phyloP scores from a whole-genome alignment of 2,888 invertebrate genomes.

The Lingula anatina region DNA sequence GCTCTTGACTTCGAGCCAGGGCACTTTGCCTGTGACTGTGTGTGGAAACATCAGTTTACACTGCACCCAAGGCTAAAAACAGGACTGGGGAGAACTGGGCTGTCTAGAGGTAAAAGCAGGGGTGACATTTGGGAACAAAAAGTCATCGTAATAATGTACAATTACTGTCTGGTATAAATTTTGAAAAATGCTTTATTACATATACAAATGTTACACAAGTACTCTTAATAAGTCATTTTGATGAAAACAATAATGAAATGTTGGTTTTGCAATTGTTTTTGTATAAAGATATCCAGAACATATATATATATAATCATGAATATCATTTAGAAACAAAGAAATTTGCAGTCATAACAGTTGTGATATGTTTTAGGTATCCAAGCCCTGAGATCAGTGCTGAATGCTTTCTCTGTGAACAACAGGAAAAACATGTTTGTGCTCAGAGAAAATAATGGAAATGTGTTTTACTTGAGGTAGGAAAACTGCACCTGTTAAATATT shows the following conservation, averaged over 20 bases:
- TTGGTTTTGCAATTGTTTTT: no score
- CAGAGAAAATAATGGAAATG: slow-evolving; percentile 56
- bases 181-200: no score
- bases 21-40: slow-evolving; percentile 68
- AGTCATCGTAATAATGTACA: no score
- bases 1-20: slow-evolving; percentile 60
- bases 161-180: no score
- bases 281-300: no score
- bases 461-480: slow-evolving; percentile 45
- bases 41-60: slow-evolving; percentile 66
- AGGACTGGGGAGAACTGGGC: slow-evolving; percentile 19
- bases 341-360: not conserved
- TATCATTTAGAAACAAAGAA: no score
- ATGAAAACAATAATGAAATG: no score
- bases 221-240: no score
- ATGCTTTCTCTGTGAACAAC: slow-evolving; percentile 67
- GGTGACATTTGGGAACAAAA: no score
- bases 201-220: no score
- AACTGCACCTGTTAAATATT: no score
- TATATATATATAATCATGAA: no score
- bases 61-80: slow-evolving; percentile 67
- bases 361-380: slow-evolving; percentile 46
- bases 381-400: slow-evolving; percentile 63
- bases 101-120: slow-evolving; percentile 22
- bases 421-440: slow-evolving; percentile 74